Evolutionary conservation across 1,140 invertebrate genomes (phyloP).

Genomic region (Eriocheir sinensis): DNA sequence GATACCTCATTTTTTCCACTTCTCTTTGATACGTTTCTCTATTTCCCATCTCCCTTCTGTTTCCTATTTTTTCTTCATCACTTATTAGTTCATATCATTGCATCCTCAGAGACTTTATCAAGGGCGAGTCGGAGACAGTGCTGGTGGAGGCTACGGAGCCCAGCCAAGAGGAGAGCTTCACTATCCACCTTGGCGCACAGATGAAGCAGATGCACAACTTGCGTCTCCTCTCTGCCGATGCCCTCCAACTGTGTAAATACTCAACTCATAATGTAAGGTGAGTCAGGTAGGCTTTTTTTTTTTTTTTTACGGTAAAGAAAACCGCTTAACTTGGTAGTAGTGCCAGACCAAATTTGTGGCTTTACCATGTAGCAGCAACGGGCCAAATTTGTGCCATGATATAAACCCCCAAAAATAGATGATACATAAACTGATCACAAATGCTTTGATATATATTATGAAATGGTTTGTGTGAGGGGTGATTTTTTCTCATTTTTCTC

Average conservation of each 20-base stretch:
- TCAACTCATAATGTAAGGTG: slow-evolving; percentile 64
- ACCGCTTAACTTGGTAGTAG: too few species aligned
- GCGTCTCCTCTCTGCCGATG: slow-evolving; percentile 92
- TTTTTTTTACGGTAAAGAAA: slow-evolving; percentile 84
- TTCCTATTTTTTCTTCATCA: background rate
- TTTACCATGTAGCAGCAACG: too few species aligned
- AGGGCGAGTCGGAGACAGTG: background rate
- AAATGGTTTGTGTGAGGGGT: too few species aligned
- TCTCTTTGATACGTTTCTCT: too few species aligned
- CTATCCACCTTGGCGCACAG: slow-evolving; percentile 97
- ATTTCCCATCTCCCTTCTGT: background rate
- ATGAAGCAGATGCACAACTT: slow-evolving; percentile 99
- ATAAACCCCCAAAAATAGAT: too few species aligned
- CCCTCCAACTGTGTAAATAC: slow-evolving; percentile 90
- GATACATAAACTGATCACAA: too few species aligned
- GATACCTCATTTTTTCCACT: too few species aligned
- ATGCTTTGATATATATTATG: too few species aligned
- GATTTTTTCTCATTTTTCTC: too few species aligned
- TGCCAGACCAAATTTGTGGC: too few species aligned
- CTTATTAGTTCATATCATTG: background rate
- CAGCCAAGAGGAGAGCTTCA: slow-evolving; percentile 94
- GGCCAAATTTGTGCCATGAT: too few species aligned
- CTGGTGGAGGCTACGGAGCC: slow-evolving; percentile 58
- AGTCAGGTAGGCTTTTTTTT: slow-evolving; percentile 81
- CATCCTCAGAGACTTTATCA: slow-evolving; percentile 62